phyloP scores from a whole-genome alignment of 2,797 vertebrate genomes.

The Antrozous pallidus region DNA sequence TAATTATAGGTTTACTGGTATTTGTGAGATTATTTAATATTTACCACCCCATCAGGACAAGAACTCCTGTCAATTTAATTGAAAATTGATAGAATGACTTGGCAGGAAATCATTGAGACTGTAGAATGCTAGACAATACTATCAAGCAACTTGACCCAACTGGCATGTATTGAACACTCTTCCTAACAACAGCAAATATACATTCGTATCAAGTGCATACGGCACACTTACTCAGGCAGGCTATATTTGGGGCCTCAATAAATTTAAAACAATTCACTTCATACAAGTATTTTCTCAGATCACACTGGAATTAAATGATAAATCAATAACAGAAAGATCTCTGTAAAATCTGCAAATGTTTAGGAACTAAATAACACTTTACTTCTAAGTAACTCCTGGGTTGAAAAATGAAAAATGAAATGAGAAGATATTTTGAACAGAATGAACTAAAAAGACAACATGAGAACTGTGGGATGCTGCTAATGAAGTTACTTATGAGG shows the following conservation, averaged over 20 bases:
- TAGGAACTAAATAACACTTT: neutral
- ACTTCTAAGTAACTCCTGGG: neutral
- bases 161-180: neutral
- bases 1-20: neutral
- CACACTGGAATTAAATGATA: neutral
- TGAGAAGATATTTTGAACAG: constrained; percentile 1
- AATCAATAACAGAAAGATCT: neutral
- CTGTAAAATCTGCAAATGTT: neutral
- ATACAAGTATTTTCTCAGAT: neutral
- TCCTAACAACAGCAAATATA: neutral
- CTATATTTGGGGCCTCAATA: neutral
- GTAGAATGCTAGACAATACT: neutral
- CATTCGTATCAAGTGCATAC: neutral
- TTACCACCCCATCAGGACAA: neutral
- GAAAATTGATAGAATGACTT: neutral
- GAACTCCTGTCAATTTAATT: neutral
- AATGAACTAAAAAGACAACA: neutral
- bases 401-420: neutral
- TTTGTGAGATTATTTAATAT: constrained; percentile 43
- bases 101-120: neutral
- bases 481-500: neutral
- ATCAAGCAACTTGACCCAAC: neutral
- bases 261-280: neutral
- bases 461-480: neutral
- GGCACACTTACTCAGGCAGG: neutral